These are phyloP conservation scores for Hirtodrosophila histrioides DNA, from an alignment of 2,888 invertebrate species.

Conservation along the genomic window DNA sequence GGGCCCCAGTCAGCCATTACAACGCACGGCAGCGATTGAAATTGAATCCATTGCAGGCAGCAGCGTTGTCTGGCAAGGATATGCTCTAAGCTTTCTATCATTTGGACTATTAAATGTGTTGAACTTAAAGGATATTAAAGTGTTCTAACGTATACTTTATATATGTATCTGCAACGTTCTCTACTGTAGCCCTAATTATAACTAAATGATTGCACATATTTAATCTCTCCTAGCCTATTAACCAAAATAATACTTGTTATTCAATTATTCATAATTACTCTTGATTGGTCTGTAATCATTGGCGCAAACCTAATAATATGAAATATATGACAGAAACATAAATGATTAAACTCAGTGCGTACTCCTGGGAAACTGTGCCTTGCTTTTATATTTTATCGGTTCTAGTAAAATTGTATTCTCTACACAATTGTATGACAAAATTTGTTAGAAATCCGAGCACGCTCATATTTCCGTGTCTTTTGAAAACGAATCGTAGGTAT, in stretches of 20 bases:
- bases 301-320: constrained; percentile 42
- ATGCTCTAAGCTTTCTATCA: constrained; percentile 2
- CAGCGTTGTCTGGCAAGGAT: constrained; percentile 4
- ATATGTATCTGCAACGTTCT: too few relatives aligned
- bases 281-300: neutral
- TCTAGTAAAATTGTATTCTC: too few relatives aligned
- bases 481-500: too few relatives aligned
- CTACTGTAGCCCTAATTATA: constrained; percentile 33
- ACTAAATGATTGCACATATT: constrained; percentile 27
- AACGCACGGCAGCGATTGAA: constrained; percentile 52
- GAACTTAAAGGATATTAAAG: neutral
- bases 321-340: constrained; percentile 47
- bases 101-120: constrained; percentile 12
- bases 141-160: too few relatives aligned
- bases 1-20: constrained; percentile 13
- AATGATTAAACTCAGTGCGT: constrained; percentile 7
- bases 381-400: too few relatives aligned
- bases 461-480: neutral
- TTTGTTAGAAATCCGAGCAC: constrained; percentile 6
- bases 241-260: constrained; percentile 40
- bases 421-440: constrained; percentile 25
- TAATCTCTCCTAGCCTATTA: constrained; percentile 2
- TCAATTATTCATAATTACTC: constrained; percentile 38
- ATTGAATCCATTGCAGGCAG: constrained; percentile 43
- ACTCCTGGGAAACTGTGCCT: too few relatives aligned